These are phyloP conservation scores for Cinclus cinclus DNA, from an alignment of 2,113 vertebrate genomes.

Conservation along the genomic window DNA sequence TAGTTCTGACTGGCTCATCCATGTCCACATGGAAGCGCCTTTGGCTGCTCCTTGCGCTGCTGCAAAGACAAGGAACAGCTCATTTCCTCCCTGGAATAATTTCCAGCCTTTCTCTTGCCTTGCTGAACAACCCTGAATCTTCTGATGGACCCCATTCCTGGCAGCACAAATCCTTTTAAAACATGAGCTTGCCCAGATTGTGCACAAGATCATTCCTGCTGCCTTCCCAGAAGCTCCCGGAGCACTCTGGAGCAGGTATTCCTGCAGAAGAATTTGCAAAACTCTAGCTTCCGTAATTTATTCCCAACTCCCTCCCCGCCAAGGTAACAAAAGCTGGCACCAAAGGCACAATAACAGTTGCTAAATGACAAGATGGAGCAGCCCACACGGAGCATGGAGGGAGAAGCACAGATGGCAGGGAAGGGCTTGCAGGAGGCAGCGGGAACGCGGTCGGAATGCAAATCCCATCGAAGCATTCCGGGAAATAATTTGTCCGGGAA, in stretches of 20 bases:
- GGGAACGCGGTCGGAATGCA: constrained; percentile 3
- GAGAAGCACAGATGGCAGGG: constrained; percentile 57
- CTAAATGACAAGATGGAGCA: constrained; percentile 51
- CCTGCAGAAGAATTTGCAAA: neutral
- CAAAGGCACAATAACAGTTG: constrained; percentile 27
- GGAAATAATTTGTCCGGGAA: constrained; percentile 1
- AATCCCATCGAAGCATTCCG: neutral
- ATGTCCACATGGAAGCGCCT: rapidly evolving
- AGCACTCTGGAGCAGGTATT: neutral
- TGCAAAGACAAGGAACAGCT: neutral
- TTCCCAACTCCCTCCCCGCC: neutral
- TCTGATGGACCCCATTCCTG: neutral
- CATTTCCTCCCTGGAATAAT: neutral
- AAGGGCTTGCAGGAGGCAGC: constrained; percentile 27
- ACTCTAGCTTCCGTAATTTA: neutral
- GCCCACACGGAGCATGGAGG: constrained; percentile 16
- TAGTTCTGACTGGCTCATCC: neutral
- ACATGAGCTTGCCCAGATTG: neutral
- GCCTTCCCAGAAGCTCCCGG: neutral
- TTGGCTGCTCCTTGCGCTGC: neutral
- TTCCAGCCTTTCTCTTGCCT: neutral
- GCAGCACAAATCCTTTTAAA: neutral
- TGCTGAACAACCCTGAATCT: neutral
- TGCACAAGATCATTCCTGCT: neutral
- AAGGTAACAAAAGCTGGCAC: constrained; percentile 52